phyloP scores from a whole-genome alignment of 2,113 vertebrate species.

The Oplegnathus fasciatus region DNA sequence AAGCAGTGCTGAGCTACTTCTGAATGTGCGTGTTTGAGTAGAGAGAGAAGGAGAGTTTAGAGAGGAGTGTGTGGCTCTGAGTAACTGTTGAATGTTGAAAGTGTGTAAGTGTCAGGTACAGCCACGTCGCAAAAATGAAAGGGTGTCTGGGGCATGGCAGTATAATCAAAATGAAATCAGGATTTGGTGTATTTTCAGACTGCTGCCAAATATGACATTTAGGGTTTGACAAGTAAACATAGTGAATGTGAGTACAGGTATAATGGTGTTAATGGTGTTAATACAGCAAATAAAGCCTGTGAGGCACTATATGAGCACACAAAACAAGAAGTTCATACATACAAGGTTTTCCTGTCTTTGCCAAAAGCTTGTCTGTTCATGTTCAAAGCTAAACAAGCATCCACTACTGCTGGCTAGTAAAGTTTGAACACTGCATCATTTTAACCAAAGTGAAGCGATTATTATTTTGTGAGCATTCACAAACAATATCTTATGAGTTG shows the following conservation, averaged over 20 bases:
- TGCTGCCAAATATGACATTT: background rate
- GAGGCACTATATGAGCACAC: too few species aligned
- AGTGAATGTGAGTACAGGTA: background rate
- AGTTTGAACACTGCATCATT: background rate
- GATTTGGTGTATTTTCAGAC: background rate
- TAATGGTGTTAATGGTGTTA: background rate
- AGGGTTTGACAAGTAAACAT: background rate
- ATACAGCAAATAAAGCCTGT: background rate
- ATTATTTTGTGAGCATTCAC: background rate
- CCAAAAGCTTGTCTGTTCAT: background rate
- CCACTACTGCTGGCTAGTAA: background rate
- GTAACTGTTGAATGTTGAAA: slow-evolving; percentile 15
- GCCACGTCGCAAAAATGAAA: slow-evolving; percentile 5
- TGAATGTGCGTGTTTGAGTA: slow-evolving; percentile 38
- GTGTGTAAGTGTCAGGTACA: slow-evolving; percentile 16
- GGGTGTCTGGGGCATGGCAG: slow-evolving; percentile 26
- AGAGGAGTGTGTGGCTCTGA: background rate
- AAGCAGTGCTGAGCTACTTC: slow-evolving; percentile 8
- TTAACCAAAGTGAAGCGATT: background rate
- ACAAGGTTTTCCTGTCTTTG: background rate
- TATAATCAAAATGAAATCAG: slow-evolving; percentile 11
- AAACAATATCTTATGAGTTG: background rate
- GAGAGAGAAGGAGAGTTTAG: slow-evolving; percentile 13
- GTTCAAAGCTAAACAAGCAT: background rate
- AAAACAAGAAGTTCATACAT: too few species aligned